These are phyloP conservation scores for Actias luna DNA, from an alignment of 2,888 invertebrate genomes.

Conservation along the genomic window DNA sequence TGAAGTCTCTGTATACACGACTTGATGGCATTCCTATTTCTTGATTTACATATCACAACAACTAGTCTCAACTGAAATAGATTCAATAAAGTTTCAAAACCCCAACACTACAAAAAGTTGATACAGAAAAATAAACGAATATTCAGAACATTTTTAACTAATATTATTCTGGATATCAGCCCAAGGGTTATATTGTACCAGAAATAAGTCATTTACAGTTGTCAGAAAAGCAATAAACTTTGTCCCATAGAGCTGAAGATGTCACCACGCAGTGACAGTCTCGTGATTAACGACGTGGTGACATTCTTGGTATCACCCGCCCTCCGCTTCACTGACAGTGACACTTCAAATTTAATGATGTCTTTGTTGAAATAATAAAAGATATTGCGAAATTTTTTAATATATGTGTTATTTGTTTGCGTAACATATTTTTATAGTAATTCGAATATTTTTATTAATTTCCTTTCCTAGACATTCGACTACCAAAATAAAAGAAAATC, in stretches of 20 bases:
- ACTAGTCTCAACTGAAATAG: slow-evolving; percentile 33
- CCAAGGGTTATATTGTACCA: slow-evolving; percentile 31
- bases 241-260: slow-evolving; percentile 47
- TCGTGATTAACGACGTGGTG: slow-evolving; percentile 68
- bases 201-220: slow-evolving; percentile 53
- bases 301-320: slow-evolving; percentile 28
- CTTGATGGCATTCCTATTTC: slow-evolving; percentile 44
- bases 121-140: neutral
- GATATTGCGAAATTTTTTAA: neutral
- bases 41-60: slow-evolving; percentile 44
- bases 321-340: neutral
- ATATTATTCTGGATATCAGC: slow-evolving; percentile 36
- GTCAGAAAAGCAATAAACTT: slow-evolving; percentile 60
- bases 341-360: neutral
- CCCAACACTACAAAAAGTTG: neutral
- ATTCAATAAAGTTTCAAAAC: slow-evolving; percentile 34
- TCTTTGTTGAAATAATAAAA: neutral
- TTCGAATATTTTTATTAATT: neutral
- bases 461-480: neutral
- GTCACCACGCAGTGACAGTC: slow-evolving; percentile 55
- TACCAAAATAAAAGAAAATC: too few species aligned
- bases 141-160: neutral
- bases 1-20: slow-evolving; percentile 68
- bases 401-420: neutral
- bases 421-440: neutral